These are phyloP conservation scores for Huso huso DNA, from an alignment of 2,797 vertebrate species.

Conservation along the genomic window DNA sequence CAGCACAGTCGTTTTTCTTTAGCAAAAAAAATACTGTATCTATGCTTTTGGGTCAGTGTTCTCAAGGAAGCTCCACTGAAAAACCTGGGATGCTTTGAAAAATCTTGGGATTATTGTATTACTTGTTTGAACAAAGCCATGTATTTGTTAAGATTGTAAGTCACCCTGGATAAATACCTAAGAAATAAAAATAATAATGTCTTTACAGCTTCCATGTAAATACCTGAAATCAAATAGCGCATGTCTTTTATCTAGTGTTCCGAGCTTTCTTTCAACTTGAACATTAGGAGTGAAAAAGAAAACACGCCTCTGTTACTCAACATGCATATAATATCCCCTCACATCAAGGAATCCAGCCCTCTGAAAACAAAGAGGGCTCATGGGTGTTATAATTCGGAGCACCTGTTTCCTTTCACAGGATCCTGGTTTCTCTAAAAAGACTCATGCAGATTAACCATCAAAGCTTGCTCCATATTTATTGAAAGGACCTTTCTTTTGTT, in stretches of 20 bases:
- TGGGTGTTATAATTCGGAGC: conserved; percentile 69
- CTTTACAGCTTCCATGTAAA: neutral
- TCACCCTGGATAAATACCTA: no score
- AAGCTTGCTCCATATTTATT: conserved; percentile 55
- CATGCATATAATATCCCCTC: conserved; percentile 26
- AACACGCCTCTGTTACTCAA: conserved; percentile 31
- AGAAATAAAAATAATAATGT: no score
- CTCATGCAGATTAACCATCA: conserved; percentile 71
- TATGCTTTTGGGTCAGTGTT: neutral
- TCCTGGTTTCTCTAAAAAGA: conserved; percentile 65
- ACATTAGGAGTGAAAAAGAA: conserved; percentile 45
- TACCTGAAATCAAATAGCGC: neutral
- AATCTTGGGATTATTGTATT: no score
- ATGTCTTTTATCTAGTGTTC: conserved; percentile 18
- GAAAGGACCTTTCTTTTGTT: conserved; percentile 73
- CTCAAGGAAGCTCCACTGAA: neutral
- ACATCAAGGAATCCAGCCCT: conserved; percentile 37
- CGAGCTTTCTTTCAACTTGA: conserved; percentile 36
- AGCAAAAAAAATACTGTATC: neutral
- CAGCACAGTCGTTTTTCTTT: no score
- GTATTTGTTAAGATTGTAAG: no score
- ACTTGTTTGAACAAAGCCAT: no score
- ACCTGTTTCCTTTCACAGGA: conserved; percentile 73
- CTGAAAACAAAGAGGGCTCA: conserved; percentile 42
- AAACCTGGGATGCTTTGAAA: neutral